phyloP scores from a whole-genome alignment of 92 coral and sea anemone species.

The Diadumene lineata region DNA sequence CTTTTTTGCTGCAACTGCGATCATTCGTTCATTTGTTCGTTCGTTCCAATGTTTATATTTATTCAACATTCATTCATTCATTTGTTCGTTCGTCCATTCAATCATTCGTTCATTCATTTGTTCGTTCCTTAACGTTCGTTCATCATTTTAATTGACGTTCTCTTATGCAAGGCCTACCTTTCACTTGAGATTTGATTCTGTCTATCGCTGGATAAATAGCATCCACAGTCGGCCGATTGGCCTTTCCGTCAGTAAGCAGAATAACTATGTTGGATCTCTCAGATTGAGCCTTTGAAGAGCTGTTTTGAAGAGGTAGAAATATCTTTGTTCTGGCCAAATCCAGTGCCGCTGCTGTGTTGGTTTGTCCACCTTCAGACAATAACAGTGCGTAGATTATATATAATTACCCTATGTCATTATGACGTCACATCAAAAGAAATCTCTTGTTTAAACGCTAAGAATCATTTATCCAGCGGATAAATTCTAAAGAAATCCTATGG shows the following conservation, averaged over 20 bases:
- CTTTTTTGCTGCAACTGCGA: too few species aligned
- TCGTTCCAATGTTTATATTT: too few species aligned
- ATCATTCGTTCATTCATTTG: background rate
- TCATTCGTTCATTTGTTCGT: too few species aligned
- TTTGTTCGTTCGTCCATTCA: background rate
- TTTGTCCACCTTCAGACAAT: constrained; percentile 11
- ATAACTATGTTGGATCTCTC: constrained; percentile 43
- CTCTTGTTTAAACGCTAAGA: too few species aligned
- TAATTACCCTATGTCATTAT: background rate
- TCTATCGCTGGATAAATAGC: constrained; percentile 29
- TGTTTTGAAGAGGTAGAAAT: constrained; percentile 28
- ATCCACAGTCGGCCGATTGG: constrained; percentile 14
- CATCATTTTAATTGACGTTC: too few species aligned
- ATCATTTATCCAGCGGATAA: too few species aligned
- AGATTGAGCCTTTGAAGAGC: background rate
- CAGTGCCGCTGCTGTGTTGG: constrained; percentile 43
- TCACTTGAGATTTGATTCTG: constrained; percentile 46
- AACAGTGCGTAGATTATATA: background rate
- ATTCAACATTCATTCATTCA: background rate
- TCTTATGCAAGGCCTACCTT: too few species aligned
- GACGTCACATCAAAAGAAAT: too few species aligned
- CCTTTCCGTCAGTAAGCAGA: constrained; percentile 63
- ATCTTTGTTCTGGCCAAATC: constrained; percentile 30
- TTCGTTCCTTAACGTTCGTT: background rate
- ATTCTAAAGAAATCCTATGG: too few species aligned